These are phyloP conservation scores for Astreopora myriophthalma DNA, from an alignment of 64 coral and sea anemone genomes.

Conservation along the genomic window DNA sequence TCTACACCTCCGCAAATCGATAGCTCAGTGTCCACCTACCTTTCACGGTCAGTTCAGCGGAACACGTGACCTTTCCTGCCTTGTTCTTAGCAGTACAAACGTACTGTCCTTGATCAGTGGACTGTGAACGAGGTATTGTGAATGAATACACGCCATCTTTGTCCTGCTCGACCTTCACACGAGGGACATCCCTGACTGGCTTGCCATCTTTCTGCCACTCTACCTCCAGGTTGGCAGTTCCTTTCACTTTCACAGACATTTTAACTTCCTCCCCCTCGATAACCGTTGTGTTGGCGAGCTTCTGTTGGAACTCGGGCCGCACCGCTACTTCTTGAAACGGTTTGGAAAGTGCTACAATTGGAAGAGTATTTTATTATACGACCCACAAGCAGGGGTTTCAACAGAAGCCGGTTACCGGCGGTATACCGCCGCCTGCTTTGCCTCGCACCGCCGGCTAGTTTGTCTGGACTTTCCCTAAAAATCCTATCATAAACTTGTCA, in stretches of 20 bases:
- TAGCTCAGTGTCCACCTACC: neutral
- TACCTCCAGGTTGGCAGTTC: conserved; percentile 67
- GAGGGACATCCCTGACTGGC: conserved; percentile 65
- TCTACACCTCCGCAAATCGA: no score
- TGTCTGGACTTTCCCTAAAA: no score
- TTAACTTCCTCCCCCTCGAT: conserved; percentile 66
- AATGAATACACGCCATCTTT: conserved; percentile 34
- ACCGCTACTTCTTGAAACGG: conserved; percentile 8
- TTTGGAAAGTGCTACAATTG: conserved; percentile 13
- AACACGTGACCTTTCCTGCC: conserved; percentile 27
- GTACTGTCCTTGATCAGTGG: conserved; percentile 55
- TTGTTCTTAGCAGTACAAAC: conserved; percentile 59
- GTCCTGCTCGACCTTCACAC: conserved; percentile 43
- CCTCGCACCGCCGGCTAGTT: no score
- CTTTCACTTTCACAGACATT: conserved; percentile 64
- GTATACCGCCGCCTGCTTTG: no score
- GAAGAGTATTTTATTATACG: no score
- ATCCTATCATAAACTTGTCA: no score
- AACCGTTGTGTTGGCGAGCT: conserved; percentile 62
- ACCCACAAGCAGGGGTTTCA: no score
- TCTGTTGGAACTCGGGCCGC: conserved; percentile 68
- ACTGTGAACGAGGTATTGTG: neutral
- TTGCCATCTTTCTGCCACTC: conserved; percentile 89
- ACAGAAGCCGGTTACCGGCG: no score
- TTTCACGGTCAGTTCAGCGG: conserved; percentile 41